Base-by-base conservation (phyloP, 1,140 invertebrate genomes). In the Eubasilissa regina region DNA sequence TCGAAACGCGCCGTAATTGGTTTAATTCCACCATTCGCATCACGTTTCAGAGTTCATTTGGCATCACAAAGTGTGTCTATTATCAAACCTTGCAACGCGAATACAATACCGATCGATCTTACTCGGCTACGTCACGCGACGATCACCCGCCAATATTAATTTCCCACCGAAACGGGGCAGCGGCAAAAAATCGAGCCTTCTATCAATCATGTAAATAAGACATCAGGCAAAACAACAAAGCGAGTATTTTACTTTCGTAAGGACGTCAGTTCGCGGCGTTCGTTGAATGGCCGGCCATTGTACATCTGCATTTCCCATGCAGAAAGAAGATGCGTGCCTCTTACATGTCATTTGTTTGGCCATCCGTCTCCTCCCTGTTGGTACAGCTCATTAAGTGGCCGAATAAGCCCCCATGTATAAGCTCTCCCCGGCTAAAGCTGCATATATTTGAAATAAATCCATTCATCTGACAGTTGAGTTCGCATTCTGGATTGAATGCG, bases 401-500 rank as follows among this genome's bases (percentile, higher is more conserved):
- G 66, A 68, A 68, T 68, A 45, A 68, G 64, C 64, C 64, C 19
- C 35, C 15, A 21, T 43, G 68, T 72, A 68, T 21, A 78, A 53
- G 21, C 21, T n/a, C 35, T 45, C 72, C 70, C 48, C 60, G 25
- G 58, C 13, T 21, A 21, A 35, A 21, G 19, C 66, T 77, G 79
- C 75, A 80, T 80, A 80, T 80, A 80, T 80, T 80, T 80, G 74
- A 80, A 80, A 80, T 80, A 80, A 80, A 80, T 80, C 79, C 78
- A 66, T 76, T 77, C 73, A 75, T 51, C 79, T 70, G 79, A 80
- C 79, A 80, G 79, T 21, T 43, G 25, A 19, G 62, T 10, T 55
- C 19, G 45, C 47, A 70, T 44, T 64, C 72, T 58, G 53, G 72
- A 56, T 56, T 43, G 76, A 70, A 78, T 75, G 76, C 76, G 60